Percentiles rank a stretch among this genome's conserved stretches.
phyloP scores from a whole-genome alignment of 2,888 invertebrate species.

The Anodontia alba region DNA sequence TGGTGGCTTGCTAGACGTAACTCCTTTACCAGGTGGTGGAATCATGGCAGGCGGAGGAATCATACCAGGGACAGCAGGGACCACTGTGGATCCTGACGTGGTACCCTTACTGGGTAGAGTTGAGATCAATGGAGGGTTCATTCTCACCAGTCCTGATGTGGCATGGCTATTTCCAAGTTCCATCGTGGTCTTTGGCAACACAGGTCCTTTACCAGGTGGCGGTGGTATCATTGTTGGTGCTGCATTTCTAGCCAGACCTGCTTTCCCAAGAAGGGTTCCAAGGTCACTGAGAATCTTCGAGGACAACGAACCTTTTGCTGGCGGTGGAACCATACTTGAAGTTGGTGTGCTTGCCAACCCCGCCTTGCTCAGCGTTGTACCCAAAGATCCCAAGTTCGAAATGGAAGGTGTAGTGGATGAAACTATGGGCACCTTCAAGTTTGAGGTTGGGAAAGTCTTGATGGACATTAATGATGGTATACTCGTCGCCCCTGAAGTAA shows the following conservation, averaged over 20 bases:
- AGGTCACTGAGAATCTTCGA: conserved; percentile 1
- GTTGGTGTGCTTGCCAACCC: background rate
- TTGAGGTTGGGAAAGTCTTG: conserved; percentile 53
- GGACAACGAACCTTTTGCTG: background rate
- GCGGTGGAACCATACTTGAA: background rate
- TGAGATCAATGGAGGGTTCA: background rate
- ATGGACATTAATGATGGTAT: conserved; percentile 64
- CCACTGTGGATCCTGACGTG: background rate
- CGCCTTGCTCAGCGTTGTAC: background rate
- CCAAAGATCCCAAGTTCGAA: background rate
- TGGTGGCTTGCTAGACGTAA: conserved; percentile 11
- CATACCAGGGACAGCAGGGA: background rate
- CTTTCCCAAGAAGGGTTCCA: conserved; percentile 4
- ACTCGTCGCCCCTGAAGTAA: background rate
- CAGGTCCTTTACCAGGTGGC: conserved; percentile 18
- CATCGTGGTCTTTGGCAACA: conserved; percentile 16
- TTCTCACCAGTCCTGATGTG: conserved; percentile 4
- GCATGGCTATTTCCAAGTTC: conserved; percentile 9
- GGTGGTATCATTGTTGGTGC: background rate
- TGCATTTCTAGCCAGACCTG: background rate
- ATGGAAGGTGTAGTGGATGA: background rate
- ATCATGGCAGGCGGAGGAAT: background rate
- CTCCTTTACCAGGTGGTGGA: conserved; percentile 8
- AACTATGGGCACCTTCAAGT: background rate
- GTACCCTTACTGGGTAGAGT: background rate